Evolutionary conservation across 2,797 vertebrate species (phyloP).

Genomic region (Australoheros facetus): DNA sequence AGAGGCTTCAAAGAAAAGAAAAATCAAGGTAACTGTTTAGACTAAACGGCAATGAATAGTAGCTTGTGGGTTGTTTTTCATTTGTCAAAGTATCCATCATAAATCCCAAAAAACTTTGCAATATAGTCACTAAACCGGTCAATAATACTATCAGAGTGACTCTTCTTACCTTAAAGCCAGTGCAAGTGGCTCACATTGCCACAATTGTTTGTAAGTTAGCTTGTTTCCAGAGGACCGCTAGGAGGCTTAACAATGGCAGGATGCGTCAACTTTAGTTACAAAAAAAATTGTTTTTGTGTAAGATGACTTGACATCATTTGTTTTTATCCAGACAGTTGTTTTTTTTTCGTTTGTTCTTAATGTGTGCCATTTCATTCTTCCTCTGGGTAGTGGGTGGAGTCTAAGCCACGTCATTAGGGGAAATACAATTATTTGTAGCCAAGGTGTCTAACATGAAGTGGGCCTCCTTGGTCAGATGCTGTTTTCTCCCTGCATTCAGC

Average conservation of each 20-base stretch:
- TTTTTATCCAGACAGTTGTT: not conserved
- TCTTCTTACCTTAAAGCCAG: not conserved
- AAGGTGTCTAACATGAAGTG: not conserved
- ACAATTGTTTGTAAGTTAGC: not conserved
- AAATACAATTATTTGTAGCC: not conserved
- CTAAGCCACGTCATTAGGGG: too few species aligned
- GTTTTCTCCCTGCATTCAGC: not conserved
- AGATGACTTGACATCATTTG: not conserved
- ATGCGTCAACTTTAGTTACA: not conserved
- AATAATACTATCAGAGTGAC: not conserved
- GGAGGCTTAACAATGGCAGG: not conserved
- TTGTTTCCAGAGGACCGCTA: not conserved
- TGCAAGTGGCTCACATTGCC: not conserved
- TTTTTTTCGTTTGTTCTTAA: fast-evolving
- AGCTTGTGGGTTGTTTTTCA: too few species aligned
- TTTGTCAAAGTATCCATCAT: not conserved
- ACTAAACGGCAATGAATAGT: too few species aligned
- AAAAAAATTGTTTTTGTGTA: not conserved
- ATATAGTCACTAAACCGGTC: not conserved
- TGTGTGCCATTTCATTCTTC: not conserved
- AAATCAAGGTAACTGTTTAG: not conserved
- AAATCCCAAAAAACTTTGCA: not conserved
- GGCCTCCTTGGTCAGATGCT: not conserved
- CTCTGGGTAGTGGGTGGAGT: not conserved
- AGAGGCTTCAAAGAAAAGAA: not conserved